Base-by-base conservation (phyloP, 2,888 invertebrate species). In the Homarus gammarus region DNA sequence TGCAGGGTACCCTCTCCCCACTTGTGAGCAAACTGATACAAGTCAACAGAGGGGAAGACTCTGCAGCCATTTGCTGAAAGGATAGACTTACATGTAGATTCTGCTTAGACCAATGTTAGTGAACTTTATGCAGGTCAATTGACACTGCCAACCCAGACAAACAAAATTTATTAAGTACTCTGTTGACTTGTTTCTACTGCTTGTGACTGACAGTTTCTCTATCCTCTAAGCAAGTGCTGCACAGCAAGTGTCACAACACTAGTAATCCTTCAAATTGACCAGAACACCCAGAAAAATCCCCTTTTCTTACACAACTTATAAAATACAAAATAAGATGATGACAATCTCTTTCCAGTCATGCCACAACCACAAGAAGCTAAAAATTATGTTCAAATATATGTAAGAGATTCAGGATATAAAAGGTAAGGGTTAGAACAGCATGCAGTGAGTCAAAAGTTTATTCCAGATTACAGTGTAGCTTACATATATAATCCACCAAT, bases 191-290 rank as follows among this genome's bases (percentile, higher is more conserved):
- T 89, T 77, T 89, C 84, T 75, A 56, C 31, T 75, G 77, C 68
- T 70, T 89, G 88, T 89, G 88, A 89, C 88, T 83, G 87, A 87
- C 87, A 89, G 33, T 79, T 86, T 89, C 84, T 89, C 88, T 84
- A 89, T 89, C 88, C 88, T 84, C 88, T 83, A 78, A 89, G 88
- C 88, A 89, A 84, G 70, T 89, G 84, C 88, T 83, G 83, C 82
- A 38, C 51, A 83, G 49, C 36, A 68, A 12, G 40, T 79, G 49
- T 64, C 40, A 68, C 64, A 61, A 70, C 49, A 82, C 68, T 82
- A 15, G 40, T 22, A 31, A 51, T 51, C n/a, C 15, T 49, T 75
- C 6, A 56, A 44, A 68, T 49, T 78, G 15, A 49, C 33, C 70
- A 31, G 22, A 72, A 83, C 44, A 78, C 64, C 49, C n/a, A 27